A percentile compares a stretch with the other conserved stretches of the same genome.
Evolutionary conservation across 2,888 invertebrate species (phyloP).

Genomic region (Polia nebulosa): DNA sequence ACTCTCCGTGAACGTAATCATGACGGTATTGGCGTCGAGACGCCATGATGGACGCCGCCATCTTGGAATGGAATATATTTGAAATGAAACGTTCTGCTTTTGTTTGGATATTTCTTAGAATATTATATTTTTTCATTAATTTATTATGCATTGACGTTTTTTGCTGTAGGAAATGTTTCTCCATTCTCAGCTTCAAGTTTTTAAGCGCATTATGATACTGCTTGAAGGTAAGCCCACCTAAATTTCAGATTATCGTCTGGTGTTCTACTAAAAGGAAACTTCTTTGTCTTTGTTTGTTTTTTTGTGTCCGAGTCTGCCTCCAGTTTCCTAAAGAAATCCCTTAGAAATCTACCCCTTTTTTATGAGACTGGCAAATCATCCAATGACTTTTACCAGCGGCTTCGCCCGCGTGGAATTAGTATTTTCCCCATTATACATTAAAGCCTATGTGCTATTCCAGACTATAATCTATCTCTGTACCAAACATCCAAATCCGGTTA

Average conservation of each 20-base stretch:
- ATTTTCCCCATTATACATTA: too few relatives aligned
- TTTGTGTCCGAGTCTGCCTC: not conserved
- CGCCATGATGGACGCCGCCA: slow-evolving; percentile 40
- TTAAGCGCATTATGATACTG: too few relatives aligned
- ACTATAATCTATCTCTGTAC: too few relatives aligned
- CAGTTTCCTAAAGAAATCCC: not conserved
- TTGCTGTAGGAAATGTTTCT: not conserved
- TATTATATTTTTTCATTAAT: not conserved
- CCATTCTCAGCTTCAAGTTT: not conserved
- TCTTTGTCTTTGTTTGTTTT: not conserved
- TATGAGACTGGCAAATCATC: too few relatives aligned
- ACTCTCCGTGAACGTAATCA: slow-evolving; percentile 31
- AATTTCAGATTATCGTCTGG: not conserved
- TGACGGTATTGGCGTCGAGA: slow-evolving; percentile 39
- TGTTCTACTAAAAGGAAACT: not conserved
- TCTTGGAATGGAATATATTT: slow-evolving; percentile 29
- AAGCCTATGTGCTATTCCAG: too few relatives aligned
- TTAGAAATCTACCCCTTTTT: not conserved
- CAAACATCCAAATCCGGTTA: too few relatives aligned
- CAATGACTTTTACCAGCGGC: too few relatives aligned
- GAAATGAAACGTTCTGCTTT: slow-evolving; percentile 1
- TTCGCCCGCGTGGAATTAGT: too few relatives aligned
- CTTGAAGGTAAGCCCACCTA: too few relatives aligned
- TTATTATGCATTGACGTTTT: not conserved
- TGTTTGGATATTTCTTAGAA: not conserved